Evolutionary conservation across 1,140 invertebrate species (phyloP).

Genomic region (Chironomus tepperi): DNA sequence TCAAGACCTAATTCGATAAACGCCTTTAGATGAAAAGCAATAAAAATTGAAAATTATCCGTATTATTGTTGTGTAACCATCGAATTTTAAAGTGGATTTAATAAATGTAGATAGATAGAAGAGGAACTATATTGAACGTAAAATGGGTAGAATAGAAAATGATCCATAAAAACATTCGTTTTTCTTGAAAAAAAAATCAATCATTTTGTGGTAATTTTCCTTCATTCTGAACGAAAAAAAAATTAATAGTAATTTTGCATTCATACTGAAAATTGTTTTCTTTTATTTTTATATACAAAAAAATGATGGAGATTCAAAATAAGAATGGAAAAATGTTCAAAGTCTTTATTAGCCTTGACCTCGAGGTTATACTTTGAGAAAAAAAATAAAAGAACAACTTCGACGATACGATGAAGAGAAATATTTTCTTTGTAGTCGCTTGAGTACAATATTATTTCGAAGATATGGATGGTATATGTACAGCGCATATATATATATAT

Average conservation of each 20-base stretch:
- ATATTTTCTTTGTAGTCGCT: not conserved
- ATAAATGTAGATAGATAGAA: too few relatives aligned
- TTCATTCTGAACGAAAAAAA: not conserved
- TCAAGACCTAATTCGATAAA: conserved; percentile 8
- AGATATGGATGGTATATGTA: not conserved
- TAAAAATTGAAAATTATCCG: conserved; percentile 14
- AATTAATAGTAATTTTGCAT: conserved; percentile 24
- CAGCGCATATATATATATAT: not conserved
- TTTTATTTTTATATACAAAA: not conserved
- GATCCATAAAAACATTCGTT: conserved; percentile 2
- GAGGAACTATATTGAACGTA: too few relatives aligned
- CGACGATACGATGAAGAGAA: not conserved
- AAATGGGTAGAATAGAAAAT: not conserved
- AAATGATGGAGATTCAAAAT: not conserved
- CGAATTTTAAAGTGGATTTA: not conserved
- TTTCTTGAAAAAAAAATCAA: conserved; percentile 5
- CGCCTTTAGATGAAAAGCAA: conserved; percentile 10
- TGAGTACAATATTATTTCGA: not conserved
- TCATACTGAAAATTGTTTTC: conserved; percentile 1
- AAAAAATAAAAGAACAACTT: not conserved
- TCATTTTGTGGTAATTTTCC: conserved; percentile 16
- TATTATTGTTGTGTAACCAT: conserved; percentile 14
- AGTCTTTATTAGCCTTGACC: conserved; percentile 23
- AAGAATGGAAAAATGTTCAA: not conserved
- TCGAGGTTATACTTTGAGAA: conserved; percentile 14